Evolutionary conservation across 2,113 vertebrate species (phyloP).

Genomic region (Cephalopholis sonnerati): DNA sequence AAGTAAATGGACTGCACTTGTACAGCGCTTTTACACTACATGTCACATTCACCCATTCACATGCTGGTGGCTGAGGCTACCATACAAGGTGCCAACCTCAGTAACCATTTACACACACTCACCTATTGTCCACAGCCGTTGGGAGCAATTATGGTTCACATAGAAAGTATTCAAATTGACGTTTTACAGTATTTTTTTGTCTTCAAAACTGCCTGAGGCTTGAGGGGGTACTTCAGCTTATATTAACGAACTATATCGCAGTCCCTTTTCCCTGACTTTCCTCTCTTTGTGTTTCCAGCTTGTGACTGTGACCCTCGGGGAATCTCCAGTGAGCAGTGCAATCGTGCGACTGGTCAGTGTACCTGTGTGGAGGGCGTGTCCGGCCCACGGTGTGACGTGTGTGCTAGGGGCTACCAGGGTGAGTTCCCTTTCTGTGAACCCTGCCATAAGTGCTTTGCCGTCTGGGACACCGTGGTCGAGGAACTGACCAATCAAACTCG

Average conservation of each 20-base stretch:
- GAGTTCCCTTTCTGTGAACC: slow-evolving; percentile 90
- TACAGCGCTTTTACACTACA: too few relatives aligned
- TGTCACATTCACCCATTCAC: too few relatives aligned
- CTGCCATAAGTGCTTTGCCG: slow-evolving; percentile 92
- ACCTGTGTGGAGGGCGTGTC: slow-evolving; percentile 89
- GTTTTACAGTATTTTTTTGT: too few relatives aligned
- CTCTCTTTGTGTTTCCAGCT: slow-evolving; percentile 77
- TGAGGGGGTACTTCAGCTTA: background rate
- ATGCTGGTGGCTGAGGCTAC: too few relatives aligned
- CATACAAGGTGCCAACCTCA: too few relatives aligned
- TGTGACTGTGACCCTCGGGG: slow-evolving; percentile 93
- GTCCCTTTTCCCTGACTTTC: background rate
- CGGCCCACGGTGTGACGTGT: slow-evolving; percentile 89
- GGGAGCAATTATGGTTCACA: too few relatives aligned
- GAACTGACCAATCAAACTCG: slow-evolving; percentile 91
- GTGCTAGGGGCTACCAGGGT: slow-evolving; percentile 91
- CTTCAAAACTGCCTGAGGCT: background rate
- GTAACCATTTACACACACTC: too few relatives aligned
- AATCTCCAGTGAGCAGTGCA: slow-evolving; percentile 90
- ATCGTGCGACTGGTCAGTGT: slow-evolving; percentile 90
- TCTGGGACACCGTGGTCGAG: slow-evolving; percentile 89
- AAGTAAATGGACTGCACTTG: too few relatives aligned
- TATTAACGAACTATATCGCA: background rate
- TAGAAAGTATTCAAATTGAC: too few relatives aligned
- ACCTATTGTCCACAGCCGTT: too few relatives aligned